Percentiles rank a stretch among this genome's conserved stretches.
Evolutionary conservation across 2,888 invertebrate species (phyloP).

Genomic region (Tinea trinotella): DNA sequence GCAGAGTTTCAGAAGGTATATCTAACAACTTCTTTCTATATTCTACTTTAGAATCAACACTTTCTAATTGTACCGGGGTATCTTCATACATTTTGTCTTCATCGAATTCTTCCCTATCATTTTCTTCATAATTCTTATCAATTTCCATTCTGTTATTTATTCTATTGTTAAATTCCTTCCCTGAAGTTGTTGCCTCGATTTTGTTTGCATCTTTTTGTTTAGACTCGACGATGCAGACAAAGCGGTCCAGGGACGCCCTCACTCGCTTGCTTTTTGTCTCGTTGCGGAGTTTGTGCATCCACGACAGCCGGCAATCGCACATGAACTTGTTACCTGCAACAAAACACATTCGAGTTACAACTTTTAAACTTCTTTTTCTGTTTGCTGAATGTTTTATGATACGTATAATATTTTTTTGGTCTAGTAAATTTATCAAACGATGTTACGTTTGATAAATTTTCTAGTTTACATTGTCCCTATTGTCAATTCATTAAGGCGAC

Average conservation of each 20-base stretch:
- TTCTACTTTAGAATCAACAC: conserved; percentile 43
- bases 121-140: conserved; percentile 49
- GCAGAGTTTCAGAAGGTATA: conserved; percentile 50
- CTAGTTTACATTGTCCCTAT: too few relatives aligned
- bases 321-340: conserved; percentile 80
- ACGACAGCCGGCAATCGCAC: conserved; percentile 86
- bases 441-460: too few relatives aligned
- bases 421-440: too few relatives aligned
- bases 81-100: conserved; percentile 53
- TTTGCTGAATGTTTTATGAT: too few relatives aligned
- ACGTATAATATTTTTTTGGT: too few relatives aligned
- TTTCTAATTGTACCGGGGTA: conserved; percentile 49
- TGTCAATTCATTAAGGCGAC: too few relatives aligned
- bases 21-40: conserved; percentile 49
- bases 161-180: conserved; percentile 26
- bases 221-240: conserved; percentile 77
- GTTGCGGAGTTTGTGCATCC: conserved; percentile 82
- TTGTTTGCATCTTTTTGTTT: conserved; percentile 36
- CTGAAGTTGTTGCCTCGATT: conserved; percentile 25
- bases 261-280: conserved; percentile 81
- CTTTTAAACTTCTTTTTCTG: not conserved
- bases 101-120: conserved; percentile 37
- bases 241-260: conserved; percentile 75
- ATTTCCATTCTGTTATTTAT: conserved; percentile 26
- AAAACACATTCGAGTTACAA: too few relatives aligned